Percentiles rank a stretch among this genome's conserved stretches.
Evolutionary conservation across 2,888 invertebrate genomes (phyloP).

Genomic region (Teleiodes luculella): DNA sequence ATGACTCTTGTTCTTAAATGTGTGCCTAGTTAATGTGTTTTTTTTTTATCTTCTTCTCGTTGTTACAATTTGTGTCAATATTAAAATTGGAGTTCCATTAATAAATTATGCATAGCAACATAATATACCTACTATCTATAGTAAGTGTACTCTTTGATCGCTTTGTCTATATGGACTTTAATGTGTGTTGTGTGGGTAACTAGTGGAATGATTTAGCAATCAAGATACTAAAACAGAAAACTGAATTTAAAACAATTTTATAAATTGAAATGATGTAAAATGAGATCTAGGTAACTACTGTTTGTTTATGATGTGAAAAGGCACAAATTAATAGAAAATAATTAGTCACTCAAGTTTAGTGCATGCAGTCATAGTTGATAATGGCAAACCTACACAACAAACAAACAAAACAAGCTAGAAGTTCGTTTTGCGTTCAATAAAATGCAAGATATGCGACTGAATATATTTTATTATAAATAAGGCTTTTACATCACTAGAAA

Average conservation of each 20-base stretch:
- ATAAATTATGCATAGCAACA: neutral
- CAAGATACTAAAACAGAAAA: too few species aligned
- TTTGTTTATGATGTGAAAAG: neutral
- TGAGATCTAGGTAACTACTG: too few species aligned
- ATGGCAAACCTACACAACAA: slow-evolving; percentile 77
- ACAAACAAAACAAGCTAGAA: slow-evolving; percentile 53
- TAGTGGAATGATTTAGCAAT: neutral
- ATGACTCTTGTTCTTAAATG: too few species aligned
- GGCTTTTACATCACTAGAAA: slow-evolving; percentile 66
- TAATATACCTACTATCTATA: neutral
- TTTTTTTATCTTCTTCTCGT: too few species aligned
- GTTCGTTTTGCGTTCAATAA: slow-evolving; percentile 54
- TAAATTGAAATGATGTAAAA: too few species aligned
- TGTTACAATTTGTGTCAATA: too few species aligned
- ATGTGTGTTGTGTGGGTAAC: too few species aligned
- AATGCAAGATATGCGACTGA: slow-evolving; percentile 67
- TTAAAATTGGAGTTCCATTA: too few species aligned
- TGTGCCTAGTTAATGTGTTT: too few species aligned
- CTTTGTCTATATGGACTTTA: too few species aligned
- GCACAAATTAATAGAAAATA: neutral
- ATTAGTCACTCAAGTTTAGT: slow-evolving; percentile 15
- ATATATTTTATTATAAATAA: slow-evolving; percentile 74
- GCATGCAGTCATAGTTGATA: slow-evolving; percentile 57
- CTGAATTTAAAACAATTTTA: too few species aligned
- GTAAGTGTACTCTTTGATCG: too few species aligned